Evolutionary conservation across 2,888 invertebrate genomes (phyloP).

Genomic region (Melitaea athalia): DNA sequence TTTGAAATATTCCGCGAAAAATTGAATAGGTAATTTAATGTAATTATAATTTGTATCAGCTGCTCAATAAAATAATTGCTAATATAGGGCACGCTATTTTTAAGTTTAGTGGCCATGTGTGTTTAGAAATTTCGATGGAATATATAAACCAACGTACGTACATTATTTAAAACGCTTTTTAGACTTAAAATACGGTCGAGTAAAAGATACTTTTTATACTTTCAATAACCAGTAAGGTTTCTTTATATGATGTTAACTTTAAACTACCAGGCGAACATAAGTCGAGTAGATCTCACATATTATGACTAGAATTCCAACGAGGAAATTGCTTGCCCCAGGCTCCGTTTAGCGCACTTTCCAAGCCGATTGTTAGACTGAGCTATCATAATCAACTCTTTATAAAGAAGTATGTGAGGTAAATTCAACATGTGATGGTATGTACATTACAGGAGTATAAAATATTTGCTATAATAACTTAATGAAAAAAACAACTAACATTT

Average conservation of each 20-base stretch:
- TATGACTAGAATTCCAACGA: conserved; percentile 37
- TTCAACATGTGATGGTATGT: conserved; percentile 14
- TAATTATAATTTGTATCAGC: neutral
- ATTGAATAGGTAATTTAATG: neutral
- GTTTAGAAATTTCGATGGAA: no score
- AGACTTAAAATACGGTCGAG: no score
- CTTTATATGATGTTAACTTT: conserved; percentile 10
- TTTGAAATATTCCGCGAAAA: conserved; percentile 1
- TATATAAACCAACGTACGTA: no score
- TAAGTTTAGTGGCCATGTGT: no score
- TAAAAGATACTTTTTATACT: no score
- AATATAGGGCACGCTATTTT: no score
- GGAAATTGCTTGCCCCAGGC: conserved; percentile 50
- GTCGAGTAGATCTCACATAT: conserved; percentile 33
- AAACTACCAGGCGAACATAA: conserved; percentile 25
- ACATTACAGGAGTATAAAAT: neutral
- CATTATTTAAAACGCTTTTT: no score
- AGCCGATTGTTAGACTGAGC: conserved; percentile 38
- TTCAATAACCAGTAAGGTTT: neutral
- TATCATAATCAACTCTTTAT: conserved; percentile 50
- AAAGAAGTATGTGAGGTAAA: conserved; percentile 35
- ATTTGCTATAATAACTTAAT: neutral
- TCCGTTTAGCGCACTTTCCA: conserved; percentile 49
- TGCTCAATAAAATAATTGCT: neutral
- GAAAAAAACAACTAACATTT: no score